Percentiles rank a stretch among this genome's conserved stretches.
phyloP scores from a whole-genome alignment of 2,113 vertebrate species.

The Athene cunicularia region DNA sequence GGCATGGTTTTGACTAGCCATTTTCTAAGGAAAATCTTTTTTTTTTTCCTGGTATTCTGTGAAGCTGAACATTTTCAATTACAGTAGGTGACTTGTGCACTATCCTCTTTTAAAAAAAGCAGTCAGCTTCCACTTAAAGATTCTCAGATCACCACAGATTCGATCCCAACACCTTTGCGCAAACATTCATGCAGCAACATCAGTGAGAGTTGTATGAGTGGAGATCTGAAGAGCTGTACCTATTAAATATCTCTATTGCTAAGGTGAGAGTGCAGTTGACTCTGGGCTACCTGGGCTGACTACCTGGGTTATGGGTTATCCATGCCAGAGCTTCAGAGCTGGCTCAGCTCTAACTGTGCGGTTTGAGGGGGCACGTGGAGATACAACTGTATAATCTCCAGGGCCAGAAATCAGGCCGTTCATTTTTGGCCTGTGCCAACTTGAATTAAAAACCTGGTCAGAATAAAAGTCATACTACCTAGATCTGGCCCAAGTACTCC shows the following conservation, averaged over 20 bases:
- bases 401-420: neutral
- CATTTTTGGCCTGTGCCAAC: neutral
- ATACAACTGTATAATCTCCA: neutral
- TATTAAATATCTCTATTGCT: neutral
- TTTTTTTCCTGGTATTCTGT: neutral
- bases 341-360: neutral
- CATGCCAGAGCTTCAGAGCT: neutral
- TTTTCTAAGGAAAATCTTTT: neutral
- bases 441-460: neutral
- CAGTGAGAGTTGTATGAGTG: neutral
- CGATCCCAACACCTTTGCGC: neutral
- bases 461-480: neutral
- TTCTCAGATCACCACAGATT: neutral
- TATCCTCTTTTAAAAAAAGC: neutral
- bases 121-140: neutral
- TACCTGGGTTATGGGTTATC: neutral
- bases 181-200: neutral
- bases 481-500: neutral
- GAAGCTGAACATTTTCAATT: neutral
- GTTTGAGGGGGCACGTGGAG: neutral
- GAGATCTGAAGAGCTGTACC: neutral
- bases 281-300: neutral
- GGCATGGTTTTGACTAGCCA: neutral
- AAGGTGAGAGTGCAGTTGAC: neutral
- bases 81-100: neutral